Evolutionary conservation across 2,797 vertebrate species (phyloP), one percentile per base, ranked within the genome.

Genomic region (Phataginus tricuspis): DNA sequence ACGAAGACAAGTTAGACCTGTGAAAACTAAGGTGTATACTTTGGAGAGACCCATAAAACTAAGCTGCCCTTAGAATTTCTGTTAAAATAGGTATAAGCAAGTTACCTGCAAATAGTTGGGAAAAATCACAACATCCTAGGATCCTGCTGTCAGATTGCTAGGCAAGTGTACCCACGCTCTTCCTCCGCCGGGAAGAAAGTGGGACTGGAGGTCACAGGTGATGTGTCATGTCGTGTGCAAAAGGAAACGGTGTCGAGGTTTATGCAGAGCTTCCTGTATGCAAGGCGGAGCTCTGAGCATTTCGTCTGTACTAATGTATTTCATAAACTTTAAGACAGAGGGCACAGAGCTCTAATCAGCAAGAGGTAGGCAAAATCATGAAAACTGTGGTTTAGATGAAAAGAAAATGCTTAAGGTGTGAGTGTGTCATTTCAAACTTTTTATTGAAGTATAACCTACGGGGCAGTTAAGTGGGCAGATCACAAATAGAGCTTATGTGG

Each of bases 191-290:
- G 27, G 3, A 86, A 71, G 74, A 86, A 42, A 39, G 8, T 0
- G 2, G 37, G 27, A 10, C 64, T 18, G 51, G 37, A 31, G n/a
- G 27, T 82, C 42, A 16, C 14, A 57, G 75, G 13, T 0, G 37
- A 10, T 19, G n/a, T 19, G 4, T 2, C 0, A 3, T 23, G 68
- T 7, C 19, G 3, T 92, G 25, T 7, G 1, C 53, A 23, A 4
- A 61, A 45, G 27, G 25, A 29, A 57, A 64, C 0, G 10, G 19
- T 18, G 39, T 15, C 57, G n/a, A 59, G 0, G 0, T 27, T 23
- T 39, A 27, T 39, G 18, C 92, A 39, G 23, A 10, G 63, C 51
- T 71, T 85, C 53, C 69, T 29, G 10, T 39, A 0, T 12, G 8
- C 49, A 42, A 63, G 42, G 39, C 12, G 3, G 8, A 11, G 31